Conservation (phyloP, 2,113 vertebrate species). For the Illadopsis cleaveri region DNA sequence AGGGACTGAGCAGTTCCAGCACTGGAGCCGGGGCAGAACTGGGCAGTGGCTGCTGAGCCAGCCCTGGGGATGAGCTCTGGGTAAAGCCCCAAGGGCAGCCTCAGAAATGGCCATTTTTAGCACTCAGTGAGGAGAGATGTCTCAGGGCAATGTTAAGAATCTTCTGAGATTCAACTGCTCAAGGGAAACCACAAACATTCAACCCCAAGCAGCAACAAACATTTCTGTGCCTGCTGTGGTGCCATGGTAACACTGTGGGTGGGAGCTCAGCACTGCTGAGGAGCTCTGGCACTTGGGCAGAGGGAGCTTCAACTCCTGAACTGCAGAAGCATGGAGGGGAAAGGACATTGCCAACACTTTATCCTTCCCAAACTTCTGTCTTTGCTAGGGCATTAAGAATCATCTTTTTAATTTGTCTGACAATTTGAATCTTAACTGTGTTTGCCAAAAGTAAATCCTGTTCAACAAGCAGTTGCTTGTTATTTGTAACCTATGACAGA, state of each 20-base stretch:
- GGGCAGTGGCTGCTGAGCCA: background rate
- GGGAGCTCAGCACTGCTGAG: background rate
- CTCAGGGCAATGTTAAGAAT: background rate
- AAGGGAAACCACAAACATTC: background rate
- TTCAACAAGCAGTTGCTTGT: background rate
- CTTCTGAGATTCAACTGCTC: background rate
- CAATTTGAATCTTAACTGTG: background rate
- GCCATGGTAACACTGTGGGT: background rate
- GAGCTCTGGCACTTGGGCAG: background rate
- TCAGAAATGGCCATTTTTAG: background rate
- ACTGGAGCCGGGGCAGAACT: accelerated
- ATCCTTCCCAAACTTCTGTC: background rate
- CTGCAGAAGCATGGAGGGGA: accelerated
- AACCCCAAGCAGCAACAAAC: background rate
- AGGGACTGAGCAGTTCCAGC: accelerated
- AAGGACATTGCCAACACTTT: background rate
- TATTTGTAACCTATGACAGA: background rate
- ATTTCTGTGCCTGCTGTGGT: background rate
- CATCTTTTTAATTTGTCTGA: background rate
- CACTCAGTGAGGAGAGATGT: accelerated
- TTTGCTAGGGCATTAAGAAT: background rate
- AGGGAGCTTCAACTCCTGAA: background rate
- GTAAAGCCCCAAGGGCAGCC: background rate
- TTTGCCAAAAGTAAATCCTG: background rate
- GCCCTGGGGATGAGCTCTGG: background rate